Base-by-base conservation (phyloP, 2,113 vertebrate species). In the Mobula birostris region DNA sequence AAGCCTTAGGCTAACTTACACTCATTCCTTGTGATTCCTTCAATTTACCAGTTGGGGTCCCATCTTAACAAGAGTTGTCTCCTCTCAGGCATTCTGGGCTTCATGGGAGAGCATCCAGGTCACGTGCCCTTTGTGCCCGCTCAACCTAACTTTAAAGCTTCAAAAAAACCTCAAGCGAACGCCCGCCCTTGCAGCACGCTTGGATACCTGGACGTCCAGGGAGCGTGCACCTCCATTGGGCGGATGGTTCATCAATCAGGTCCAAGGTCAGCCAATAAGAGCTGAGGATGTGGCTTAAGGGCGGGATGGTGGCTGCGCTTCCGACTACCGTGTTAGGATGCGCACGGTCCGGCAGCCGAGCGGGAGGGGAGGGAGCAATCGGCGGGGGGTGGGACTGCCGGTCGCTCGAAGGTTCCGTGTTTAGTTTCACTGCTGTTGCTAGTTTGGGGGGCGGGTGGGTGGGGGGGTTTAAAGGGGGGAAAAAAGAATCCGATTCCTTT, bases 171-270 rank as follows among this genome's bases (percentile, higher is more conserved):
- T 66, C 1, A 17, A 19, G 14, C 27, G 87, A 11, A n/a, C 68
- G 94, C 61, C n/a, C 19, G 24, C 80, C 85, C 66, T 36, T 92
- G 91, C 91, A 76, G 91, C 91, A 93, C 91, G 88, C 66, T 32
- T 36, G 66, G 32, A 66, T 21, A 91, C 87, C 87, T 91, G 87
- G 87, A 32, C 63, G 91, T 40, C 32, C 36, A 24, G 91, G 8
- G 5, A 9, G 61, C 85, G 85, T 19, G 61, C 61, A 0, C 63
- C 15, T 0, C 85, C 0, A 90, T 68, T 66, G 29, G 85, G 2
- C n/a, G 7, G 61, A 1, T 0, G 5, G 2, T 5, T 5, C 17
- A 61, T 68, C 85, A n/a, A 66, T 90, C 85, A 90, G 11, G 14
- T 0, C 11, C 9, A 58, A 7, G 58, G 12, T 19, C 27, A 9